phyloP scores from a whole-genome alignment of 1,140 invertebrate species.

The Drosophila ohnishii region DNA sequence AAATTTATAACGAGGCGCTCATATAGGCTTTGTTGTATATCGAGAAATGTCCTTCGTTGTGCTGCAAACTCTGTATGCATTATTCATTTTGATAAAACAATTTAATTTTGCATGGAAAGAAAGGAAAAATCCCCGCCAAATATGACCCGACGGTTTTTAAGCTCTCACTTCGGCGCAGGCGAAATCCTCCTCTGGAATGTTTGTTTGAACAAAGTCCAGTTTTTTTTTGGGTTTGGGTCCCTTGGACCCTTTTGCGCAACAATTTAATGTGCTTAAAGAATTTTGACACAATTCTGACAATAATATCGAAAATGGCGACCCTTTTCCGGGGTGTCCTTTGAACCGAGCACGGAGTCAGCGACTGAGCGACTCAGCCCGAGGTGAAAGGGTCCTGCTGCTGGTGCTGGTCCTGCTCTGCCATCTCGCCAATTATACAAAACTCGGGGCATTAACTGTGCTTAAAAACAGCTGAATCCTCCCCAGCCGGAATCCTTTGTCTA shows the following conservation, averaged over 20 bases:
- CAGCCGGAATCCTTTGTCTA: slow-evolving; percentile 22
- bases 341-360: slow-evolving; percentile 24
- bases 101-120: slow-evolving; percentile 16
- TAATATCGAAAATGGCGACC: slow-evolving; percentile 55
- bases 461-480: slow-evolving; percentile 43
- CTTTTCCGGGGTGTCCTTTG: slow-evolving; percentile 40
- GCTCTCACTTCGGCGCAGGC: neutral
- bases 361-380: slow-evolving; percentile 8
- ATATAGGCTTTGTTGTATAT: neutral
- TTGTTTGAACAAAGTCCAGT: slow-evolving; percentile 7
- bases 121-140: neutral
- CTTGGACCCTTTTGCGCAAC: slow-evolving; percentile 20
- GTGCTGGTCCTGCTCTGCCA: neutral
- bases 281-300: slow-evolving; percentile 68
- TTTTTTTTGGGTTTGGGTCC: neutral
- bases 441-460: slow-evolving; percentile 57
- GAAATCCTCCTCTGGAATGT: slow-evolving; percentile 30
- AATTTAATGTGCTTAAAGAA: slow-evolving; percentile 67
- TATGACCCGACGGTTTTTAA: neutral
- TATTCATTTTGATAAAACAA: slow-evolving; percentile 10
- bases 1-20: neutral
- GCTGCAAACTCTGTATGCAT: neutral
- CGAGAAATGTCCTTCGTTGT: neutral
- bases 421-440: slow-evolving; percentile 51
- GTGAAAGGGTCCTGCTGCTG: slow-evolving; percentile 20